Evolutionary conservation across 2,113 vertebrate species (phyloP).

Genomic region (Gnathonemus echidnorhynchus): DNA sequence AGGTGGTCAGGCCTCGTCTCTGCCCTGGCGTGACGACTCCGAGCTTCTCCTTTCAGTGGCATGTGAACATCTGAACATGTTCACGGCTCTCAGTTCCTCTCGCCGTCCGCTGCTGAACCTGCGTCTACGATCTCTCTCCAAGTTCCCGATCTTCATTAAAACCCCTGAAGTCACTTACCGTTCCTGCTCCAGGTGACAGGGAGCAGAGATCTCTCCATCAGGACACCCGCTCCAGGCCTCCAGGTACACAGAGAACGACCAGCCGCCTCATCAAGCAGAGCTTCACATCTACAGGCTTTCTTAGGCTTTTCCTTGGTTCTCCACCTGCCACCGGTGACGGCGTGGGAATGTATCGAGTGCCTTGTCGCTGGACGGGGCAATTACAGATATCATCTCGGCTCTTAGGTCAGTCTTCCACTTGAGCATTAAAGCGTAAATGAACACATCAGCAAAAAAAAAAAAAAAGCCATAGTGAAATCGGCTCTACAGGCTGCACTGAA

Average conservation of each 20-base stretch:
- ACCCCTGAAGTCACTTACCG: neutral
- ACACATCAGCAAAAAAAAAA: neutral
- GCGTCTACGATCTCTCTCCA: neutral
- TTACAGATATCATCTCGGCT: neutral
- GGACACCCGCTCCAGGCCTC: neutral
- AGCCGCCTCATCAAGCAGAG: neutral
- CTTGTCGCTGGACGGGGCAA: neutral
- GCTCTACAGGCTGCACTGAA: neutral
- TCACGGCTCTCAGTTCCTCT: neutral
- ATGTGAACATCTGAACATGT: neutral
- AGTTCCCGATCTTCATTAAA: neutral
- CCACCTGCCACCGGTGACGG: neutral
- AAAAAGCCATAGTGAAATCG: neutral
- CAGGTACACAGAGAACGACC: neutral
- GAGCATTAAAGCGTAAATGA: constrained; percentile 2
- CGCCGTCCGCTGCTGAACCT: neutral
- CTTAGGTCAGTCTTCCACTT: neutral
- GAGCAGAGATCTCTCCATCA: neutral
- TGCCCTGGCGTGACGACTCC: neutral
- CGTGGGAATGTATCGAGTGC: neutral
- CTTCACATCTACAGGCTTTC: neutral
- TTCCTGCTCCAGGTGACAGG: neutral
- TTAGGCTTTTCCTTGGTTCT: neutral
- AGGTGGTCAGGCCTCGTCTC: neutral
- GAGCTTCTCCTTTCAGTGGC: neutral